Evolutionary conservation across 2,797 vertebrate species (phyloP).

Genomic region (Lateolabrax maculatus): DNA sequence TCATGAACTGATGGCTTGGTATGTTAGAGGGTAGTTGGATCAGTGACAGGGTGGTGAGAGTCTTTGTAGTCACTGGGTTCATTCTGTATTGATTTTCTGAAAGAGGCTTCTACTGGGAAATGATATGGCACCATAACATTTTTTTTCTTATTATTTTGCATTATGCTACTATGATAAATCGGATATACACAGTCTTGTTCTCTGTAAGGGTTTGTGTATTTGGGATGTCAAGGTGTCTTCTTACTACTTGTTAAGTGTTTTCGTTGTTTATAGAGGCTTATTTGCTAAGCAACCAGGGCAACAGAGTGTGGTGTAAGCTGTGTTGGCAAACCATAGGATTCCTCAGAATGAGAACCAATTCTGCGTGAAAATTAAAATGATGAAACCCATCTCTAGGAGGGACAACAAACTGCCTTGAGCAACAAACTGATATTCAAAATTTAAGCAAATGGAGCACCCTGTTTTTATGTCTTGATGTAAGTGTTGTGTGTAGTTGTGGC

Average conservation of each 20-base stretch:
- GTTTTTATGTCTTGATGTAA: not conserved
- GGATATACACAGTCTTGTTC: not conserved
- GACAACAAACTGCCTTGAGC: not conserved
- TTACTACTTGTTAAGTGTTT: constrained; percentile 28
- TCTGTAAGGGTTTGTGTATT: not conserved
- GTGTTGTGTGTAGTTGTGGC: not conserved
- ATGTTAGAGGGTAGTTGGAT: constrained; percentile 27
- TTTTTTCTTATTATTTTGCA: constrained; percentile 2
- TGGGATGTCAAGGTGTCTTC: not conserved
- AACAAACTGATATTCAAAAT: constrained; percentile 12
- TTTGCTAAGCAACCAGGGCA: constrained; percentile 27
- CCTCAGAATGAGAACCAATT: constrained; percentile 22
- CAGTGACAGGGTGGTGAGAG: constrained; percentile 4
- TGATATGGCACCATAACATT: not conserved
- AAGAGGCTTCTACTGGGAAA: constrained; percentile 18
- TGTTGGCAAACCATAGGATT: constrained; percentile 17
- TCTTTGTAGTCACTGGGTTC: constrained; percentile 18
- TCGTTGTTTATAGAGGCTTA: not conserved
- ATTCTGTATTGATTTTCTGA: constrained; percentile 29
- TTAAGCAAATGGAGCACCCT: not conserved
- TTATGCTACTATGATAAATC: not conserved
- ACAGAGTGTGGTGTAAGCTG: not conserved
- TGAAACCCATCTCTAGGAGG: not conserved
- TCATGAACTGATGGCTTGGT: constrained; percentile 43
- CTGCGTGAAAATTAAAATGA: not conserved